Evolutionary conservation across 2,113 vertebrate species (phyloP).

Genomic region (Corapipo altera): DNA sequence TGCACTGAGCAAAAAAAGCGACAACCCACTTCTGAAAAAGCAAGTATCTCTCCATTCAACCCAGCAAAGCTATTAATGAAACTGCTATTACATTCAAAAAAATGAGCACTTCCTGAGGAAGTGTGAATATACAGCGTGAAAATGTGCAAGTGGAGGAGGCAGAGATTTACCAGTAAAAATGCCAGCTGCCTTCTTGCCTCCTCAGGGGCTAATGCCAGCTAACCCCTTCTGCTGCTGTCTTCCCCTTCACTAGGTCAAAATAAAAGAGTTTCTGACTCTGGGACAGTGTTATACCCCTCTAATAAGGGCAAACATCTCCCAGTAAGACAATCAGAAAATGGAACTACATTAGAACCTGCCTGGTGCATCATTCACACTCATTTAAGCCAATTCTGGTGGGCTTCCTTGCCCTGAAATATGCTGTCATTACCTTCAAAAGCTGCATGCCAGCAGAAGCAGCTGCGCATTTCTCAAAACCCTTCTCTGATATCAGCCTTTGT

Average conservation of each 20-base stretch:
- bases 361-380: not conserved
- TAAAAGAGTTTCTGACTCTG: not conserved
- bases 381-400: not conserved
- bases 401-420: not conserved
- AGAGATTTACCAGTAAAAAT: not conserved
- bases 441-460: not conserved
- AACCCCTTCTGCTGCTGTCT: not conserved
- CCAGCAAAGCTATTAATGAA: not conserved
- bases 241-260: not conserved
- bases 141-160: not conserved
- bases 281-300: not conserved
- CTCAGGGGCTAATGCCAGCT: fast-evolving
- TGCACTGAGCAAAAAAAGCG: not conserved
- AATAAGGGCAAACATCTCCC: not conserved
- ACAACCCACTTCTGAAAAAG: not conserved
- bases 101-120: not conserved
- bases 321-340: not conserved
- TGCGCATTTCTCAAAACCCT: not conserved
- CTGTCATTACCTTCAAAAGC: not conserved
- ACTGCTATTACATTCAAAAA: not conserved
- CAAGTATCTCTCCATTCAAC: not conserved
- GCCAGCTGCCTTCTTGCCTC: not conserved
- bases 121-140: not conserved
- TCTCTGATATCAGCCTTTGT: not conserved
- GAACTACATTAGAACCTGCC: not conserved